Base-by-base conservation (phyloP, 2,888 invertebrate genomes). In the Hedychridium roseum region DNA sequence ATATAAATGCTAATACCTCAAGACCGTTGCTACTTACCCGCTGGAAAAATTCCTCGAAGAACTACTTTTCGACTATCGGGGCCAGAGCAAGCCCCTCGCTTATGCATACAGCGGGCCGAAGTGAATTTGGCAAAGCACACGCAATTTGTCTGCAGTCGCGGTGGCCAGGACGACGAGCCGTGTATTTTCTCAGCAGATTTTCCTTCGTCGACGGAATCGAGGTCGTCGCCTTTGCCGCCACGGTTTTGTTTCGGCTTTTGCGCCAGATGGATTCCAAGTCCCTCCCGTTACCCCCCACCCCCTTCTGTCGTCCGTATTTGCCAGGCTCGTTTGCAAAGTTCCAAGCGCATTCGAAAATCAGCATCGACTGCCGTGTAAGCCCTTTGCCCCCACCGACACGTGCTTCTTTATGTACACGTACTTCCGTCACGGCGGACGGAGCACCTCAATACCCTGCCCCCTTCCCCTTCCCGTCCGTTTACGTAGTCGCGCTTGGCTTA, bases 171-270 rank as follows among this genome's bases (percentile, higher is more conserved):
- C 65, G 58, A 61, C 54, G 64, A 68, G 65, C 58, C 64, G 56
- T 54, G 55, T 66, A 66, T 68, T 70, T 70, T 70, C 64, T 54
- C 62, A 66, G 53, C 62, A 65, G 64, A 70, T 71, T 71, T 70
- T 56, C 60, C 41, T 20, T 11, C 40, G 14, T 36, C 6, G 34
- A 55, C 49, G 40, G 18, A 28, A 38, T 31, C 32, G 30, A 18
- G 34, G 28, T 42, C 48, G 32, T 44, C 31, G 47, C 43, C 46
- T 50, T 45, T 32, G 39, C n/a, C 35, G 17, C 32, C 39, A 48
- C 41, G 34, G 20, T 52, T 60, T 56, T 54, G 46, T 57, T 56
- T 54, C 37, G 27, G 39, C 50, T 43, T 43, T 32, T 20, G 38
- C 17, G 35, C 36, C 31, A 18, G 18, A 6, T 15, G 16, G 28